Conservation (phyloP, 1,140 invertebrate genomes). For the Pseudomyrmex sp. region DNA sequence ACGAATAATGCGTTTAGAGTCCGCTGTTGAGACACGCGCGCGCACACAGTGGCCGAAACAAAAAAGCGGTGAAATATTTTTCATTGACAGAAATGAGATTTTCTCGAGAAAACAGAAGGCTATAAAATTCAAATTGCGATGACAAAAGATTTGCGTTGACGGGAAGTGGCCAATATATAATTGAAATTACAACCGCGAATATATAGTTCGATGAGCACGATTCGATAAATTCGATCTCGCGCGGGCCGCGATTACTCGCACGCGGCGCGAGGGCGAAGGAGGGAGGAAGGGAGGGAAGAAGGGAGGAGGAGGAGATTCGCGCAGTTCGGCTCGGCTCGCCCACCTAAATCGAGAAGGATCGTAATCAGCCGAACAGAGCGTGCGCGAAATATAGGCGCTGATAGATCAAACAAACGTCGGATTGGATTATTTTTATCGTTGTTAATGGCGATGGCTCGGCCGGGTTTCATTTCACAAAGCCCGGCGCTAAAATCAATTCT, state of each 20-base stretch:
- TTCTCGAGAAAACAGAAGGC: background rate
- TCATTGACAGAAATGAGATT: background rate
- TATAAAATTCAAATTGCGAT: conserved; percentile 34
- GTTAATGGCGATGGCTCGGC: conserved; percentile 81
- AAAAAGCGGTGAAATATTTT: background rate
- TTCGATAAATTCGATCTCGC: conserved; percentile 60
- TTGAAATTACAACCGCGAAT: conserved; percentile 55
- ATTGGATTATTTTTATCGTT: conserved; percentile 85
- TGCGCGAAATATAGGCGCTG: conserved; percentile 75
- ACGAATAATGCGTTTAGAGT: background rate
- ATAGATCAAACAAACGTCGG: conserved; percentile 84
- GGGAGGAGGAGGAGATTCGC: too few relatives aligned
- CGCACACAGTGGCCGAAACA: background rate
- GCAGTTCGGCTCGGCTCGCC: background rate
- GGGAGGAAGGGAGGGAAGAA: too few relatives aligned
- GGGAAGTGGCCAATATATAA: conserved; percentile 46
- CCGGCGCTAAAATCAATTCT: conserved; percentile 83
- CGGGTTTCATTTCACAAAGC: conserved; percentile 84
- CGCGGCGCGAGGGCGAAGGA: background rate
- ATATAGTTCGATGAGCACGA: conserved; percentile 49
- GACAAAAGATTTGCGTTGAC: conserved; percentile 45
- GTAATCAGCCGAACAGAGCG: conserved; percentile 69
- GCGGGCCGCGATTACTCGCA: conserved; percentile 21
- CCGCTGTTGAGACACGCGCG: too few relatives aligned
- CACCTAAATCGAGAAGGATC: conserved; percentile 61